Conservation (phyloP, 2,797 vertebrate species). For the Oreortyx pictus region DNA sequence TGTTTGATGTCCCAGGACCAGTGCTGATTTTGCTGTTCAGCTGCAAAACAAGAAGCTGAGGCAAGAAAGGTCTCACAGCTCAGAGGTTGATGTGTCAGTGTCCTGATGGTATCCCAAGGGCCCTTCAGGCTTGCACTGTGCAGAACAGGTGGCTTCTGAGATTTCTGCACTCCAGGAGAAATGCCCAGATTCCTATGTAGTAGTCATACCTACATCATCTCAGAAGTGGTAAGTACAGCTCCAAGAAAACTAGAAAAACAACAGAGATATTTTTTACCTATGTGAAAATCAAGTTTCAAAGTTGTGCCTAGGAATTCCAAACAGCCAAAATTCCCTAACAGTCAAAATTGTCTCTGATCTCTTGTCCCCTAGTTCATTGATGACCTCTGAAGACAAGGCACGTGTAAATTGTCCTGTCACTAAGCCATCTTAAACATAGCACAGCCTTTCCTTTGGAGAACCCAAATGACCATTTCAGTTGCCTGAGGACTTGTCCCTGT, state of each 20-base stretch:
- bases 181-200: background rate
- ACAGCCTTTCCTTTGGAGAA: background rate
- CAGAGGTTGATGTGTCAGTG: background rate
- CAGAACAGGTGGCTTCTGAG: background rate
- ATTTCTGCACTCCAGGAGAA: background rate
- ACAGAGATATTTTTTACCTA: background rate
- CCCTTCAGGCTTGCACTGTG: background rate
- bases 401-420: accelerated
- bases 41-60: background rate
- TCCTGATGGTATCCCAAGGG: accelerated
- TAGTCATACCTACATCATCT: background rate
- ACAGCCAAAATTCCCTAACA: background rate
- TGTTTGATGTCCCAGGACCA: background rate
- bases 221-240: background rate
- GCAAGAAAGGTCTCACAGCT: background rate
- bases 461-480: background rate
- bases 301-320: background rate
- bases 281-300: background rate
- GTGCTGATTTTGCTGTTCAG: background rate
- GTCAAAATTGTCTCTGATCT: background rate
- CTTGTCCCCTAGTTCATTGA: accelerated
- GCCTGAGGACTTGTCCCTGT: background rate
- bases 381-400: background rate
- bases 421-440: background rate
- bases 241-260: background rate